Conservation (phyloP, 92 coral and sea anemone genomes). For the Epizoanthus scotinus region DNA sequence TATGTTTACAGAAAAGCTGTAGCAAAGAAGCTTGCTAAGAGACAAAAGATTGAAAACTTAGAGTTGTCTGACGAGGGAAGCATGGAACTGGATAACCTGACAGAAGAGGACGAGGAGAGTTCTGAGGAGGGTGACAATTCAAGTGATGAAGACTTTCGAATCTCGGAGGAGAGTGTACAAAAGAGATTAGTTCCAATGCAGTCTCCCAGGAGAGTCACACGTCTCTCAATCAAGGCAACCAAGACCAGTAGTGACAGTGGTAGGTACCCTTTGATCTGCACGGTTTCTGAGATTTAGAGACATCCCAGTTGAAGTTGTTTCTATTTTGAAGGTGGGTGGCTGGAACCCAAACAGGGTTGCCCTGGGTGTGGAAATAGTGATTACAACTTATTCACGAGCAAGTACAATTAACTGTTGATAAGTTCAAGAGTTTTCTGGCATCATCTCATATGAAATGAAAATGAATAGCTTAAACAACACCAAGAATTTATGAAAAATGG, state of each 20-base stretch:
- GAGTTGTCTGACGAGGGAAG: constrained; percentile 2
- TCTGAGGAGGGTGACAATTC: background rate
- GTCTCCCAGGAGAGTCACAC: constrained; percentile 6
- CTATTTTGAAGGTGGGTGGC: background rate
- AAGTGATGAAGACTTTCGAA: background rate
- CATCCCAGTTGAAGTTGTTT: background rate
- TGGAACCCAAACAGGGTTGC: too few species aligned
- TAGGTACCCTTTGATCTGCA: background rate
- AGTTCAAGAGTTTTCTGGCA: too few species aligned
- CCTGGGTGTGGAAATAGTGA: too few species aligned
- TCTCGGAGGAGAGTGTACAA: background rate
- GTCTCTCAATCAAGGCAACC: background rate
- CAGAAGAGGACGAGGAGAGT: background rate
- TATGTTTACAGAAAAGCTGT: background rate
- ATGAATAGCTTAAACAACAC: too few species aligned
- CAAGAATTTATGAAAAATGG: too few species aligned
- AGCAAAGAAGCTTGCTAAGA: background rate
- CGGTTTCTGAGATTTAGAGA: too few species aligned
- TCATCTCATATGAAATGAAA: too few species aligned
- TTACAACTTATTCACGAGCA: too few species aligned
- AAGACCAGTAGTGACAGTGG: background rate
- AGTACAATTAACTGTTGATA: too few species aligned
- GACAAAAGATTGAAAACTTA: background rate
- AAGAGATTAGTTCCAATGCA: background rate
- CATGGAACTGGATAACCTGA: background rate